Base-by-base conservation (phyloP, 2,113 vertebrate genomes). In the Nestor notabilis region DNA sequence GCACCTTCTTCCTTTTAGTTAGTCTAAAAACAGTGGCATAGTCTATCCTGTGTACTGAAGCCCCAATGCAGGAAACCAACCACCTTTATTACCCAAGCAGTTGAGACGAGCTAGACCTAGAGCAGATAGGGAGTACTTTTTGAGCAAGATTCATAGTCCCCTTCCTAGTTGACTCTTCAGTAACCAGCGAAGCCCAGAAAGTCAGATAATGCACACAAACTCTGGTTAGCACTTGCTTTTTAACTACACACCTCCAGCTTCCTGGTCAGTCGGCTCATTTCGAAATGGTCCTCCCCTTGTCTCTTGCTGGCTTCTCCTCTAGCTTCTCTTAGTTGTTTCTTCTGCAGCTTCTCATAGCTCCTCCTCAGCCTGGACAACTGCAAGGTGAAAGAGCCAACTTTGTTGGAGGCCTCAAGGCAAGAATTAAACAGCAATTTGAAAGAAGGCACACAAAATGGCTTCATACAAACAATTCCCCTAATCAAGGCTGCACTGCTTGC, bases 341-440 rank as follows among this genome's bases (percentile, higher is more conserved):
- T 98, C 96, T 99, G 99, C 76, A 99, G 98, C 95, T 99, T 99
- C 96, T 99, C 98, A 94, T 99, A 99, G 98, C 98, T 99, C 97
- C 98, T 99, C 93, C 99, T 99, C 95, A 99, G 97, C 95, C 97
- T 98, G 70, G 98, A 97, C 89, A 99, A 96, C 99, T 99, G 96
- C 72, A 97, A 79, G 35, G 92, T 44, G 76, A 90, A 69, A 72
- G 23, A 83, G 23, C 72, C 7, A 87, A 80, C 27, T 50, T 63
- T 69, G 70, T 39, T 83, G 28, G 44, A 82, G 71, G 27, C 50
- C 78, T 13, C 60, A 46, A 33, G 28, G 83, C 86, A 91, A 56
- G 74, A 85, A 89, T 82, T 76, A 84, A 33, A 82, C 11, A 75
- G 63, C 43, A 13, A n/a, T 87, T 69, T 64, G 43, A 90, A 90